Evolutionary conservation across 2,113 vertebrate species (phyloP).

Genomic region (Arizona elegans): DNA sequence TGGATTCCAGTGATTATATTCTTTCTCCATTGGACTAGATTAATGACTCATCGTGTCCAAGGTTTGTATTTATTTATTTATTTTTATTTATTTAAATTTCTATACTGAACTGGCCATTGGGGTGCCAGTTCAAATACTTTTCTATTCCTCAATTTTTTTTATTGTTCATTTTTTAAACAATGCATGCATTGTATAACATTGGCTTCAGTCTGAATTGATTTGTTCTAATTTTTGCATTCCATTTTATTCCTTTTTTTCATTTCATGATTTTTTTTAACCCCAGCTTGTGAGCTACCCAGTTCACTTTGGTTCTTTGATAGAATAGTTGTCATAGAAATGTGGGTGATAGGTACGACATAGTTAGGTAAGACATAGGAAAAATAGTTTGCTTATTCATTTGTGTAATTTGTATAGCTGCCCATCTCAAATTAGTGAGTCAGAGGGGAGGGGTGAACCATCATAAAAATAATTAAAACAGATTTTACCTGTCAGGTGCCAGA

Average conservation of each 20-base stretch:
- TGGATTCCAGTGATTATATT: too few relatives aligned
- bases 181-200: background rate
- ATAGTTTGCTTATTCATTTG: background rate
- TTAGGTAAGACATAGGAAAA: background rate
- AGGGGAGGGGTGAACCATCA: background rate
- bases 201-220: background rate
- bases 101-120: too few relatives aligned
- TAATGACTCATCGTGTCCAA: background rate
- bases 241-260: background rate
- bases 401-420: background rate
- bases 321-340: background rate
- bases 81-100: too few relatives aligned
- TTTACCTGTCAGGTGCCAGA: conserved; percentile 57
- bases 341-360: background rate
- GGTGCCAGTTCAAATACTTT: background rate
- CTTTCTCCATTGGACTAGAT: background rate
- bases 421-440: background rate
- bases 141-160: background rate
- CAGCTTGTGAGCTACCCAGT: background rate
- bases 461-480: background rate
- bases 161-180: background rate
- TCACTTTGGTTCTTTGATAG: too few relatives aligned
- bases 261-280: background rate
- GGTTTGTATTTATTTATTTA: too few relatives aligned
- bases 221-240: background rate